These are phyloP conservation scores for Podocnemis expansa DNA, from an alignment of 2,113 vertebrate species.

Conservation along the genomic window DNA sequence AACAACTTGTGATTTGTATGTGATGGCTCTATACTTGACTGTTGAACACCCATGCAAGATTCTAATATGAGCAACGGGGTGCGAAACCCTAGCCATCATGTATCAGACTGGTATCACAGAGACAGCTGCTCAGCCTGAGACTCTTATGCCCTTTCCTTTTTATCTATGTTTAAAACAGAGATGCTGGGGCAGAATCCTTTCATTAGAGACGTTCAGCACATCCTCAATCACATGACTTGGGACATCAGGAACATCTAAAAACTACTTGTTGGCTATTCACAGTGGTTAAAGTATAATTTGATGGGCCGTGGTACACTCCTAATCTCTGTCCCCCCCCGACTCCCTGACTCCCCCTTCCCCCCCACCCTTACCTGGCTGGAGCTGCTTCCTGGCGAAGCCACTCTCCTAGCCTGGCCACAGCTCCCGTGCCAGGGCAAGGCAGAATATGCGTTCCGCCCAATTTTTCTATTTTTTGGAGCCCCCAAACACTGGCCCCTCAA, in stretches of 20 bases:
- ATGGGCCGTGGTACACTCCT: too few relatives aligned
- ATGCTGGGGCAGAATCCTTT: constrained; percentile 48
- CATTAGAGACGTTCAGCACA: constrained; percentile 48
- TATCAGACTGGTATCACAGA: constrained; percentile 17
- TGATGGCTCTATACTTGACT: constrained; percentile 22
- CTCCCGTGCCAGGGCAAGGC: too few relatives aligned
- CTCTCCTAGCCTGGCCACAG: too few relatives aligned
- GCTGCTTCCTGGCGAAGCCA: too few relatives aligned
- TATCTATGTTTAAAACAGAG: constrained; percentile 68
- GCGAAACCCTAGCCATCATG: constrained; percentile 1
- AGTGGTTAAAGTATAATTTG: too few relatives aligned
- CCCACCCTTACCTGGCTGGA: too few relatives aligned
- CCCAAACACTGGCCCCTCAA: too few relatives aligned
- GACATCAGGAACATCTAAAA: background rate
- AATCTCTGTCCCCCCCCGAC: too few relatives aligned
- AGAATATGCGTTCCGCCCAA: too few relatives aligned
- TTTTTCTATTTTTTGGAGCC: too few relatives aligned
- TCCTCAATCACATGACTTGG: background rate
- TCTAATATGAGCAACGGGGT: background rate
- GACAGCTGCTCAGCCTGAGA: background rate
- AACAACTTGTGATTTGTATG: constrained; percentile 54
- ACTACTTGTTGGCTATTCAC: background rate
- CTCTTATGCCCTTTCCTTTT: constrained; percentile 34
- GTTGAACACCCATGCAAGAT: background rate
- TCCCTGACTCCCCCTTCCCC: too few relatives aligned